Conservation (phyloP, 2,797 vertebrate genomes). For the Notamacropus eugenii region DNA sequence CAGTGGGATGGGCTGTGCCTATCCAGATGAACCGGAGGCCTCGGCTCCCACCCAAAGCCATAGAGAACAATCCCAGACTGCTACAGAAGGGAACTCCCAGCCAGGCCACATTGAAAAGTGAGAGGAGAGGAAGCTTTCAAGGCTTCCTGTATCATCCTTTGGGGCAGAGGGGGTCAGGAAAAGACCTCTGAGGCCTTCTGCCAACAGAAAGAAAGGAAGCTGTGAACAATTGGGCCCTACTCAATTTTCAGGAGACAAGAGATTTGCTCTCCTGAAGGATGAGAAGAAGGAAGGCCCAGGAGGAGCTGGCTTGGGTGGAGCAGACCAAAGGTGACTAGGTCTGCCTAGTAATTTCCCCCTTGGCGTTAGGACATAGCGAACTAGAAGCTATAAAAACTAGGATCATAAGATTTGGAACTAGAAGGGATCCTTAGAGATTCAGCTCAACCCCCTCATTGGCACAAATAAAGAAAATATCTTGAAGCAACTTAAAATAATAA, state of each 20-base stretch:
- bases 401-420: background rate
- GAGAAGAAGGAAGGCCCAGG: background rate
- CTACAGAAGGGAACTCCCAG: constrained; percentile 77
- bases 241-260: constrained; percentile 75
- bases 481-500: background rate
- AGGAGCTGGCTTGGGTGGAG: background rate
- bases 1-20: background rate
- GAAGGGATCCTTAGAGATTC: background rate
- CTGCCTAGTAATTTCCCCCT: background rate
- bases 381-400: background rate
- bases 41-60: constrained; percentile 12
- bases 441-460: background rate
- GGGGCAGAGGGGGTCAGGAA: constrained; percentile 80
- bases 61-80: constrained; percentile 17
- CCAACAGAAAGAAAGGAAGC: constrained; percentile 84
- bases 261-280: constrained; percentile 11
- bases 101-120: constrained; percentile 76
- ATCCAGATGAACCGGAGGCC: background rate
- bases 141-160: constrained; percentile 86
- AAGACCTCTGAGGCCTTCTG: constrained; percentile 82
- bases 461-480: background rate
- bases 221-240: constrained; percentile 84
- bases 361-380: background rate
- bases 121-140: constrained; percentile 79
- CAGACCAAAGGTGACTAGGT: background rate